A percentile compares a stretch with the other conserved stretches of the same genome.
Evolutionary conservation across 2,888 invertebrate genomes (phyloP).

Genomic region (Cerceris ruficornis): DNA sequence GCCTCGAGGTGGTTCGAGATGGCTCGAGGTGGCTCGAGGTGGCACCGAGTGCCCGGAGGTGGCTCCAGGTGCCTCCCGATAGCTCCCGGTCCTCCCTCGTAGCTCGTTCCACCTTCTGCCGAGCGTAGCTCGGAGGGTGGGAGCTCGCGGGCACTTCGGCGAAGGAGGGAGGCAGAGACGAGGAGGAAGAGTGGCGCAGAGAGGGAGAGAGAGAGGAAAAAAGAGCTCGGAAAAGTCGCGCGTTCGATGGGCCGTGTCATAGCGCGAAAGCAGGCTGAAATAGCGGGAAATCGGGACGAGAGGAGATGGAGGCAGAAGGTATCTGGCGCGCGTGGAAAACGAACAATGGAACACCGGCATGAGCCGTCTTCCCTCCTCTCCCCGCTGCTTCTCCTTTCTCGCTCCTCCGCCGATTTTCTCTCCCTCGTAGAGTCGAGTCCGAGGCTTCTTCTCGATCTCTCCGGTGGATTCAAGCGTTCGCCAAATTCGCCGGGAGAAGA

Average conservation of each 20-base stretch:
- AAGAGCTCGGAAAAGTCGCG: conserved; percentile 55
- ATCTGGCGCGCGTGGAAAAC: conserved; percentile 48
- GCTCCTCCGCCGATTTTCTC: conserved; percentile 21
- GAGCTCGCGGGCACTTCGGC: not conserved
- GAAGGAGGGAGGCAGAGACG: not conserved
- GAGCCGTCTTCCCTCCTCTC: conserved; percentile 33
- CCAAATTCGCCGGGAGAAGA: conserved; percentile 59
- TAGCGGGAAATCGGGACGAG: conserved; percentile 6
- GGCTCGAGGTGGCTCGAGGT: too few relatives aligned
- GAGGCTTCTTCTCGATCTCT: not conserved
- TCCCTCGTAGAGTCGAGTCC: not conserved
- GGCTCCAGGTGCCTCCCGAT: conserved; percentile 5
- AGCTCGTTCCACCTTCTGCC: not conserved
- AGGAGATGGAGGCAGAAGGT: conserved; percentile 18
- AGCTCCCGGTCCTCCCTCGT: not conserved
- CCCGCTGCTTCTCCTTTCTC: conserved; percentile 18
- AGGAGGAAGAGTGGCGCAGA: conserved; percentile 1
- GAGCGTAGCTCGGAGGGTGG: not conserved
- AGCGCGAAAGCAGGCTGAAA: conserved; percentile 36
- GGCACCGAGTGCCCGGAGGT: conserved; percentile 5
- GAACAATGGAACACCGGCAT: conserved; percentile 59
- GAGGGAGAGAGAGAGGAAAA: conserved; percentile 5
- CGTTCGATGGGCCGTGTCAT: conserved; percentile 72
- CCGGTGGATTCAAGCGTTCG: conserved; percentile 69
- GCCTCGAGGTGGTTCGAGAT: too few relatives aligned